Percentiles rank a stretch among this genome's conserved stretches.
These are phyloP conservation scores for Dorcus hopei DNA, from an alignment of 2,888 invertebrate genomes.

Conservation along the genomic window DNA sequence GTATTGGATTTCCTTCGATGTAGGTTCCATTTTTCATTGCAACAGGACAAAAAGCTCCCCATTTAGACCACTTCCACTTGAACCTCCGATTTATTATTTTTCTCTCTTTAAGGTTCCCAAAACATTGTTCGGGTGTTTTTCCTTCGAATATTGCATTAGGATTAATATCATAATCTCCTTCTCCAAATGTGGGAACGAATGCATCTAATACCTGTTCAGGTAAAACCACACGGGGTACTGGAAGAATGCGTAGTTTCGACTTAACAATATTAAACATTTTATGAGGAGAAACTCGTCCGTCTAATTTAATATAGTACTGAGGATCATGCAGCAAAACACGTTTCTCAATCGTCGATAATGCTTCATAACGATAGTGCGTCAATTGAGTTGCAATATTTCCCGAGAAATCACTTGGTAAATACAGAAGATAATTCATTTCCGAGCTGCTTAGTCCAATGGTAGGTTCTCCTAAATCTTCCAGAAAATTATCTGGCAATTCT, in stretches of 20 bases:
- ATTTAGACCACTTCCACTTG: conserved; percentile 55
- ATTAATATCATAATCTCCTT: conserved; percentile 29
- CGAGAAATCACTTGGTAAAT: conserved; percentile 51
- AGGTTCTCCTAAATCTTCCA: conserved; percentile 22
- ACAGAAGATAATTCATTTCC: conserved; percentile 51
- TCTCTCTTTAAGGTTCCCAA: conserved; percentile 35
- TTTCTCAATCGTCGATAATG: conserved; percentile 52
- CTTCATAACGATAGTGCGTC: conserved; percentile 51
- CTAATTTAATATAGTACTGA: conserved; percentile 56
- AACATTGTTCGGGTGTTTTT: conserved; percentile 39
- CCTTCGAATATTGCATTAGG: conserved; percentile 25
- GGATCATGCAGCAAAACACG: conserved; percentile 55
- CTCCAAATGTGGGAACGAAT: conserved; percentile 16
- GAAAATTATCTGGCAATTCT: conserved; percentile 31
- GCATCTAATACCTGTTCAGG: conserved; percentile 38
- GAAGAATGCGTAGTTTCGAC: conserved; percentile 47
- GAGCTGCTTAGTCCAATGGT: conserved; percentile 21
- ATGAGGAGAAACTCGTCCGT: conserved; percentile 52
- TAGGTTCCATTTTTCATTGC: conserved; percentile 57
- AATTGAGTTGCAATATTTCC: conserved; percentile 51
- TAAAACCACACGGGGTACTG: conserved; percentile 41
- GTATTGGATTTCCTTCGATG: conserved; percentile 53
- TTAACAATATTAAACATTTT: conserved; percentile 54
- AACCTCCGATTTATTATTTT: conserved; percentile 40
- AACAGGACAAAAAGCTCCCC: conserved; percentile 63